Conservation (phyloP, 2,797 vertebrate genomes). For the Neosalanx taihuensis region DNA sequence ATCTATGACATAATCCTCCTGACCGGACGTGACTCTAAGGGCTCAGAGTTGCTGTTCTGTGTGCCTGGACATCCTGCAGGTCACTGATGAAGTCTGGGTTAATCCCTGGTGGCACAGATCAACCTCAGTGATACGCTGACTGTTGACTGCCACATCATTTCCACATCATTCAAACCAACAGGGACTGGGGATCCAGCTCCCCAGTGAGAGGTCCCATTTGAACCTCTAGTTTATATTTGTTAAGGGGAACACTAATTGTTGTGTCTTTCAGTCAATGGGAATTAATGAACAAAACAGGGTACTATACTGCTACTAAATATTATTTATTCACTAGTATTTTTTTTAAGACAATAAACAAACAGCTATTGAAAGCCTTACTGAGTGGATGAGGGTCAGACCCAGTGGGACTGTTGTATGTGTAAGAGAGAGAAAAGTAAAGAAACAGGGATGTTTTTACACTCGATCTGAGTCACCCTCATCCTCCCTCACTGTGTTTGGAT, state of each 20-base stretch:
- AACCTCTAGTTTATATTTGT: conserved; percentile 38
- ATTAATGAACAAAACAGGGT: conserved; percentile 20
- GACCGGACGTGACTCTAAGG: neutral
- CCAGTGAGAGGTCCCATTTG: conserved; percentile 15
- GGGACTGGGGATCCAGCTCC: conserved; percentile 16
- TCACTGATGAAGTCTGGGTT: conserved; percentile 29
- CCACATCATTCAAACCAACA: conserved; percentile 50
- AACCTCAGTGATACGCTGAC: conserved; percentile 27
- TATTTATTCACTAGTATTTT: neutral
- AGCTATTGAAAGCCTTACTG: conserved; percentile 11
- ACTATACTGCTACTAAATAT: neutral
- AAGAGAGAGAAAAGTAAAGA: conserved; percentile 4
- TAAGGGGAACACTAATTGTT: conserved; percentile 35
- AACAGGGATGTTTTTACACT: conserved; percentile 37
- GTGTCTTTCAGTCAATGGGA: neutral
- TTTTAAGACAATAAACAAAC: neutral
- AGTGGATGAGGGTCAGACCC: conserved; percentile 19
- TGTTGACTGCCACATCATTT: conserved; percentile 17
- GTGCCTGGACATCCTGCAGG: neutral
- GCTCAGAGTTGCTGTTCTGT: neutral
- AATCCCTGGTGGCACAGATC: conserved; percentile 22
- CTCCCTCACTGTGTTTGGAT: conserved; percentile 47
- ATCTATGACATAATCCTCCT: neutral
- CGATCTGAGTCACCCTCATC: conserved; percentile 32
- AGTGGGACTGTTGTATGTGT: conserved; percentile 19